Evolutionary conservation across 2,888 invertebrate genomes (phyloP).

Genomic region (Melolontha melolontha): DNA sequence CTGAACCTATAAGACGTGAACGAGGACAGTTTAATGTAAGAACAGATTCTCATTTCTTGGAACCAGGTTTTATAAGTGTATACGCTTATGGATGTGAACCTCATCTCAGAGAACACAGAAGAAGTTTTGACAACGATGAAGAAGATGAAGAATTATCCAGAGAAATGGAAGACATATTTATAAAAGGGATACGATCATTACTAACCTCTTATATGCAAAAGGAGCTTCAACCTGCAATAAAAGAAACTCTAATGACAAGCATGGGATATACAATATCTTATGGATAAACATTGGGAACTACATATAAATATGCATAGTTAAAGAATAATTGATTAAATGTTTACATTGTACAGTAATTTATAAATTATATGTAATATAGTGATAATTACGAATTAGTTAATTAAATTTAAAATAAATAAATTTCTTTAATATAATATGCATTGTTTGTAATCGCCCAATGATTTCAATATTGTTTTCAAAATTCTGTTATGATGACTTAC

Average conservation of each 20-base stretch:
- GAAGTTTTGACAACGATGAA: constrained; percentile 61
- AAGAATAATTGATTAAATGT: background rate
- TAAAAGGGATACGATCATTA: constrained; percentile 84
- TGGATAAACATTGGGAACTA: constrained; percentile 66
- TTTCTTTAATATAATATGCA: too few species aligned
- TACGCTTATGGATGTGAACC: constrained; percentile 86
- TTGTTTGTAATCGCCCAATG: too few species aligned
- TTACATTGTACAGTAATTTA: constrained; percentile 35
- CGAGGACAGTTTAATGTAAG: constrained; percentile 79
- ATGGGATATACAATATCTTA: constrained; percentile 90
- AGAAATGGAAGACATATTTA: constrained; percentile 88
- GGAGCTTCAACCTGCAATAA: constrained; percentile 85
- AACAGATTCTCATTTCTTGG: constrained; percentile 86
- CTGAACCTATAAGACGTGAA: constrained; percentile 76
- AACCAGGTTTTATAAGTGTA: constrained; percentile 87
- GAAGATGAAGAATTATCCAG: constrained; percentile 77
- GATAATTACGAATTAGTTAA: background rate
- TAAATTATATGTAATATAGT: constrained; percentile 27
- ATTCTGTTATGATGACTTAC: too few species aligned
- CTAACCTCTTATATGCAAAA: constrained; percentile 87
- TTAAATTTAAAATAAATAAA: too few species aligned
- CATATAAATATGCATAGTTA: background rate
- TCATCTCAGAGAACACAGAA: constrained; percentile 57
- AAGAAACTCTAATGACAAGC: constrained; percentile 87
- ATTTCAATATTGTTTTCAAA: too few species aligned